Conservation (phyloP, 2,113 vertebrate species). For the Anolis sagrei region DNA sequence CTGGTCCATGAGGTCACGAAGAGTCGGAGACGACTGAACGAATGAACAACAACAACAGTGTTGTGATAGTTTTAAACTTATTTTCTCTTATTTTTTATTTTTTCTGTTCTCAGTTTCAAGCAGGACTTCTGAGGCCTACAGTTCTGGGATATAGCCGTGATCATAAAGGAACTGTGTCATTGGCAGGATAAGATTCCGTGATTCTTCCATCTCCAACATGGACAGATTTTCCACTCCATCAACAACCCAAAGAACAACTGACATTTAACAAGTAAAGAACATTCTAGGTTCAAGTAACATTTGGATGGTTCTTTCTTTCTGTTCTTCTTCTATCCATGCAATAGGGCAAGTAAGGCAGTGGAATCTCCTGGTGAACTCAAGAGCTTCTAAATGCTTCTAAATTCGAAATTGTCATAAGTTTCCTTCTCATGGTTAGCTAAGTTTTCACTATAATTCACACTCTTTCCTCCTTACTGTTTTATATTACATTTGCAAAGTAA, state of each 20-base stretch:
- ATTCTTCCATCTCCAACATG: background rate
- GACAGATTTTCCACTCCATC: constrained; percentile 25
- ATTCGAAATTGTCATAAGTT: background rate
- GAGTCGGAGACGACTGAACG: too few species aligned
- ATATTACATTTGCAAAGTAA: background rate
- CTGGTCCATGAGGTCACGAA: too few species aligned
- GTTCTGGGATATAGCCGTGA: background rate
- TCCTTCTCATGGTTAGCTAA: background rate
- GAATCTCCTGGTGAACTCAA: background rate
- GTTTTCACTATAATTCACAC: background rate
- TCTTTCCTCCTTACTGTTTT: background rate
- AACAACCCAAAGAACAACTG: background rate
- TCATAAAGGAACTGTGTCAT: constrained; percentile 27
- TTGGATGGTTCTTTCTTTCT: background rate
- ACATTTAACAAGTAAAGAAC: constrained; percentile 11
- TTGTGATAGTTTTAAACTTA: background rate
- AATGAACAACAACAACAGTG: too few species aligned
- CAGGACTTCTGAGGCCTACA: background rate
- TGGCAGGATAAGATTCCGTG: background rate
- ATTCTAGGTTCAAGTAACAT: background rate
- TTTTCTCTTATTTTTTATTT: background rate
- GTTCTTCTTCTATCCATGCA: background rate
- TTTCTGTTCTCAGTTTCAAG: background rate
- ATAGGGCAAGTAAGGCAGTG: background rate
- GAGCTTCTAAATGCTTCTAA: background rate